These are phyloP conservation scores for Cryptus viduatorius DNA, from an alignment of 2,888 invertebrate species.

Conservation along the genomic window DNA sequence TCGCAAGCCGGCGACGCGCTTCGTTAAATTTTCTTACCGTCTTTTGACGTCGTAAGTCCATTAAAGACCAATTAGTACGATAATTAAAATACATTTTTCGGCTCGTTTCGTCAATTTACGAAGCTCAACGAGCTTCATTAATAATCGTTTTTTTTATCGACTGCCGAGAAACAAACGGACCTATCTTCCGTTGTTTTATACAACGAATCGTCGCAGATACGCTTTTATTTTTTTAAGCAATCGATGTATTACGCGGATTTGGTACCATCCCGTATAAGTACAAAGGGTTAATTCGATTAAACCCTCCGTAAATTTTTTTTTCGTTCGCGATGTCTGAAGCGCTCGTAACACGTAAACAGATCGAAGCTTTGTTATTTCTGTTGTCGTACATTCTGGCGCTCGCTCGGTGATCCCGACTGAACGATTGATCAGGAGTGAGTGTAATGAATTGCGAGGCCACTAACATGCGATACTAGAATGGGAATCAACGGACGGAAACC, in stretches of 20 bases:
- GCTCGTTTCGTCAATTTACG: neutral
- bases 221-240: no score
- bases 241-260: no score
- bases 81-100: neutral
- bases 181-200: no score
- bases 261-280: no score
- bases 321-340: neutral
- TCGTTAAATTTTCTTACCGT: slow-evolving; percentile 19
- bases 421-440: slow-evolving; percentile 37
- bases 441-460: slow-evolving; percentile 49
- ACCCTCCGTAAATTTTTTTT: neutral
- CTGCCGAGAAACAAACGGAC: no score
- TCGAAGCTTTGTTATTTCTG: no score
- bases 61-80: neutral
- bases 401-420: neutral
- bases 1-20: neutral
- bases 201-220: no score
- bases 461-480: slow-evolving; percentile 40
- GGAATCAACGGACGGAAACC: slow-evolving; percentile 41
- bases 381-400: neutral
- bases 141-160: no score
- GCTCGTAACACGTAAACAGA: no score
- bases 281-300: slow-evolving; percentile 5
- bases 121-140: neutral
- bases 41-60: neutral